Percentiles rank a stretch among this genome's conserved stretches.
Conservation (phyloP, 2,113 vertebrate species). For the Hystrix brachyura region DNA sequence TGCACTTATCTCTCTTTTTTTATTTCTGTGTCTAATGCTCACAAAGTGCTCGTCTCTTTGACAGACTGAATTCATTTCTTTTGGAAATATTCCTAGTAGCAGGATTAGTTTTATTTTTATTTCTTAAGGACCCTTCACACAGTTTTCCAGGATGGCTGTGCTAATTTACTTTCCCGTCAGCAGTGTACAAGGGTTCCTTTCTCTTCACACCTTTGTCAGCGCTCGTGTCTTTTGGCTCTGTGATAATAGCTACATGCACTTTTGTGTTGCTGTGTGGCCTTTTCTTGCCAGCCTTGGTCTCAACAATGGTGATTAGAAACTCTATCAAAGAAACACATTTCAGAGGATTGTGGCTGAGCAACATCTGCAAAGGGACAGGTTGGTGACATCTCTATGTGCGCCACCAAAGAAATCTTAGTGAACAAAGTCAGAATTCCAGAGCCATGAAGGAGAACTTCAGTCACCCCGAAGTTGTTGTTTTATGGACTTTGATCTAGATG, state of each 20-base stretch:
- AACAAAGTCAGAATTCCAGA: neutral
- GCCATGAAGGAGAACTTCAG: neutral
- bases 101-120: neutral
- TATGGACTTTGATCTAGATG: neutral
- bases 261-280: neutral
- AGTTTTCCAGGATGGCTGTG: neutral
- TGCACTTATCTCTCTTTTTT: neutral
- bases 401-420: neutral
- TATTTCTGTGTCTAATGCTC: neutral
- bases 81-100: no score
- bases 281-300: neutral
- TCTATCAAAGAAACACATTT: neutral
- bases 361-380: neutral
- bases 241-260: neutral
- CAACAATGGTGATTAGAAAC: neutral
- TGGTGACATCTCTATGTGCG: neutral
- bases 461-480: neutral
- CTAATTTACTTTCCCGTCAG: neutral
- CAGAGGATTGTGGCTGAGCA: neutral
- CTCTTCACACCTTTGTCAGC: neutral
- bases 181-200: neutral
- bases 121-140: neutral
- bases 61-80: neutral
- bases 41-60: neutral
- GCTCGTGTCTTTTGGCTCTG: neutral